phyloP scores from a whole-genome alignment of 92 coral and sea anemone genomes.

The Chrysogorgia sp. region DNA sequence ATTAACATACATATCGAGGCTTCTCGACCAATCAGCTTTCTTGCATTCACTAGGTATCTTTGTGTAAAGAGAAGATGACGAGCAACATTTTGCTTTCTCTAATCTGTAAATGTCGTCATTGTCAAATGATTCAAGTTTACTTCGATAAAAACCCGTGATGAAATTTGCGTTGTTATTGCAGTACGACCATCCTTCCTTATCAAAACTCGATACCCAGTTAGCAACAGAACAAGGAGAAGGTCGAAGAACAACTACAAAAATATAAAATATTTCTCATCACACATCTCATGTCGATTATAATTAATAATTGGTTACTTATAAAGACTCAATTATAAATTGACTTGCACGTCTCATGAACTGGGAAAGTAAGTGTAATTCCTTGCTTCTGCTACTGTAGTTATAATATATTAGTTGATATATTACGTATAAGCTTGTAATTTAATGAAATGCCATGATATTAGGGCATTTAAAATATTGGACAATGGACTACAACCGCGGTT shows the following conservation, averaged over 20 bases:
- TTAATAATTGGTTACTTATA: too few species aligned
- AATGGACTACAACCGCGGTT: too few species aligned
- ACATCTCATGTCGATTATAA: too few species aligned
- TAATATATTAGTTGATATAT: too few species aligned
- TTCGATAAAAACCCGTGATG: conserved; percentile 35
- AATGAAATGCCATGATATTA: too few species aligned
- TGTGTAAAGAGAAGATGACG: background rate
- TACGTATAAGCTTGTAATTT: too few species aligned
- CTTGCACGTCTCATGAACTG: too few species aligned
- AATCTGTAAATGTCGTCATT: conserved; percentile 18
- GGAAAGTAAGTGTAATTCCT: too few species aligned
- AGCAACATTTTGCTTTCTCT: conserved; percentile 29
- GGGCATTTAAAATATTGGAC: too few species aligned
- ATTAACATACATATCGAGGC: conserved; percentile 14
- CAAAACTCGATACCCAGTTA: conserved; percentile 15
- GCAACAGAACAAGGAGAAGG: background rate
- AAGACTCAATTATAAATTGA: too few species aligned
- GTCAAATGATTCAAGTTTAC: conserved; percentile 2
- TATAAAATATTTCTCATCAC: background rate
- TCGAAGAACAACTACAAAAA: background rate
- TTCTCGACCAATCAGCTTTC: conserved; percentile 11
- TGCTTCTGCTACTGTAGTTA: too few species aligned
- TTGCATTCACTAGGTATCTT: background rate
- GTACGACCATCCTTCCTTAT: conserved; percentile 25
- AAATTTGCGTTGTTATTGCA: conserved; percentile 10